phyloP scores from a whole-genome alignment of 2,888 invertebrate genomes.

The Strigamia crassipes region DNA sequence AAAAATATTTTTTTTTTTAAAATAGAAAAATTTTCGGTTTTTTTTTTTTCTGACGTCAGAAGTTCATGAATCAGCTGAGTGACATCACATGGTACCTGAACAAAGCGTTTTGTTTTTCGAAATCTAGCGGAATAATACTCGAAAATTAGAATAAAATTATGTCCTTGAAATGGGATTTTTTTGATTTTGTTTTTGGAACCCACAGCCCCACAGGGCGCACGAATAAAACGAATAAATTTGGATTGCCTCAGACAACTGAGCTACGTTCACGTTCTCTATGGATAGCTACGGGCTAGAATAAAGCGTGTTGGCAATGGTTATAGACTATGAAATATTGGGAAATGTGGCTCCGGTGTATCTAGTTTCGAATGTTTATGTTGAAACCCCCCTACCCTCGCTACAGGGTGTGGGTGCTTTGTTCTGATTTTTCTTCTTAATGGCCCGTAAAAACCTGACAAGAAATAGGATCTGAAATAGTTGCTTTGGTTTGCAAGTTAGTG shows the following conservation, averaged over 20 bases:
- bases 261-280: no score
- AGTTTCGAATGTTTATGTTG: neutral
- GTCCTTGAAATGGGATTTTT: no score
- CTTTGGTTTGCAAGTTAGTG: neutral
- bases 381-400: neutral
- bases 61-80: slow-evolving; percentile 12
- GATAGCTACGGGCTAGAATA: no score
- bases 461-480: neutral
- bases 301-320: no score
- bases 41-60: neutral
- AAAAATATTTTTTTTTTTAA: no score
- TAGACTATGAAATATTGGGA: no score
- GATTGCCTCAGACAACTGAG: no score
- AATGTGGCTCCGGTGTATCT: neutral
- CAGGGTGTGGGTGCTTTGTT: neutral
- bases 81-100: neutral
- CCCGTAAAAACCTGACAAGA: neutral
- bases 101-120: neutral
- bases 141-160: neutral
- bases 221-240: no score
- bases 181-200: no score
- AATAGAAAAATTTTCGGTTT: no score
- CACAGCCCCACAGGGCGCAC: no score
- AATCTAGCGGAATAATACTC: neutral
- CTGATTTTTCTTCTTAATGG: neutral